A percentile compares a stretch with the other conserved stretches of the same genome.
These are phyloP conservation scores for Calidris pygmaea DNA, from an alignment of 2,113 vertebrate genomes.

Conservation along the genomic window DNA sequence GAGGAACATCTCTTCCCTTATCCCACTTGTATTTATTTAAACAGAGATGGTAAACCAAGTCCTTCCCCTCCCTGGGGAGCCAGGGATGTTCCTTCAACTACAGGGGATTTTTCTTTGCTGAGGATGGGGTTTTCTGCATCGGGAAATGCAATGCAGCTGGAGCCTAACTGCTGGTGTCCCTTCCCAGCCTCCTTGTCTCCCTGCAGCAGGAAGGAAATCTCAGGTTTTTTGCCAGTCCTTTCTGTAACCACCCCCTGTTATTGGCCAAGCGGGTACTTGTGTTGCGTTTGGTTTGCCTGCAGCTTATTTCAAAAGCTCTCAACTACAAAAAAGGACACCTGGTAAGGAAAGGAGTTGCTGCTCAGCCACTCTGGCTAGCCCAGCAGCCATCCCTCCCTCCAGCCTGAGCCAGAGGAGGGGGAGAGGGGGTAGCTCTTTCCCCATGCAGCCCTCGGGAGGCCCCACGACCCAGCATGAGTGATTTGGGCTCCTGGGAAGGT, in stretches of 20 bases:
- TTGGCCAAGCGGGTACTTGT: background rate
- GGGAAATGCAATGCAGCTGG: accelerated
- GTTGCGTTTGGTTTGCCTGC: background rate
- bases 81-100: background rate
- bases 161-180: background rate
- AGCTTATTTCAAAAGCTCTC: background rate
- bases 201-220: background rate
- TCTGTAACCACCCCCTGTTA: background rate
- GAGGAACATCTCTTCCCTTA: background rate
- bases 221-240: background rate
- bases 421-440: background rate
- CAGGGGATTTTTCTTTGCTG: background rate
- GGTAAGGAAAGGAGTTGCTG: background rate
- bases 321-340: background rate
- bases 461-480: accelerated
- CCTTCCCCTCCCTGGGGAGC: background rate
- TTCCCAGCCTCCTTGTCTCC: background rate
- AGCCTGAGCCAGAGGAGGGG: background rate
- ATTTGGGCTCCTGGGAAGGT: accelerated
- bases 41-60: background rate
- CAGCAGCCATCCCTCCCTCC: background rate
- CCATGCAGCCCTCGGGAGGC: background rate
- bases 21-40: background rate
- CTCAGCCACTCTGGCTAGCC: background rate
- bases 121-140: accelerated